These are phyloP conservation scores for human DNA, from an alignment of 2,113 vertebrate species.

Conservation along the genomic window GRCh38 chr11:75963001-75963500, in stretches of 20 bases:
- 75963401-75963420: not conserved
- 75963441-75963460: not conserved
- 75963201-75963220: not conserved
- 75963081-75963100: not conserved
- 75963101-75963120: not conserved
- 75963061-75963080: conserved; percentile 15
- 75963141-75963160: not conserved
- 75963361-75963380: not conserved
- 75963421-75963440: not conserved
- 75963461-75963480: not conserved
- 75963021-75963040: conserved; percentile 63
- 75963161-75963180: not conserved
- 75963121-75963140: not conserved
- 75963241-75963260: not conserved
- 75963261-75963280: not conserved
- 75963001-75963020: not conserved
- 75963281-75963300: conserved; percentile 36
- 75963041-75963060: conserved; percentile 39
- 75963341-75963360: not conserved
- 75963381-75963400: not conserved
- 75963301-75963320: not conserved
- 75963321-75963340: not conserved
- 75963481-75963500: not conserved
- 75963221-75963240: not conserved
- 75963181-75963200: not conserved